A percentile compares a stretch with the other conserved stretches of the same genome.
Evolutionary conservation across 2,113 vertebrate species (phyloP).

Genomic region (Malaclemys terrapin): DNA sequence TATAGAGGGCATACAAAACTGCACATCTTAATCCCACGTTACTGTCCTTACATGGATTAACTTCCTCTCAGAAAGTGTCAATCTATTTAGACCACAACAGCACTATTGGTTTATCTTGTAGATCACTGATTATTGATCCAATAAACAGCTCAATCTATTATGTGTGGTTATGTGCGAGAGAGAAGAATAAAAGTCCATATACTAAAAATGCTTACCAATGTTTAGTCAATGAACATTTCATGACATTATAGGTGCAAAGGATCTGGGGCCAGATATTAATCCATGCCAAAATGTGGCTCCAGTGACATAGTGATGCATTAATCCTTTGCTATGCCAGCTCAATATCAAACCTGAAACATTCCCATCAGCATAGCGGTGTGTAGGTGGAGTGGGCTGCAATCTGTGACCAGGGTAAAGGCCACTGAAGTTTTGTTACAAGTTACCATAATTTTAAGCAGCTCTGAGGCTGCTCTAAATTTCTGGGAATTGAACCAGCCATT

Average conservation of each 20-base stretch:
- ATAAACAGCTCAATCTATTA: neutral
- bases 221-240: neutral
- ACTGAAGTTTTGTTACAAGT: neutral
- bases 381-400: neutral
- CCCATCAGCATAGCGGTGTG: neutral
- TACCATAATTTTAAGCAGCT: neutral
- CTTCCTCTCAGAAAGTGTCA: neutral
- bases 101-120: rapidly evolving
- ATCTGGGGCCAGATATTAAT: neutral
- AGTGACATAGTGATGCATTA: neutral
- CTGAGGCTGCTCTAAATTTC: neutral
- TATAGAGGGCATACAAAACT: neutral
- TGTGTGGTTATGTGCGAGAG: neutral
- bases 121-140: neutral
- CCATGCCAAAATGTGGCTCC: neutral
- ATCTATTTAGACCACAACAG: neutral
- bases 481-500: neutral
- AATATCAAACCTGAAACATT: neutral
- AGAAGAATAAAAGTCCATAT: neutral
- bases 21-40: neutral
- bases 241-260: neutral
- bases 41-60: neutral
- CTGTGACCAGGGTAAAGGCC: neutral
- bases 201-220: neutral
- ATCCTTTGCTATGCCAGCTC: rapidly evolving